Base-by-base conservation (phyloP, 1,140 invertebrate species). In the Drosophila jambulina region DNA sequence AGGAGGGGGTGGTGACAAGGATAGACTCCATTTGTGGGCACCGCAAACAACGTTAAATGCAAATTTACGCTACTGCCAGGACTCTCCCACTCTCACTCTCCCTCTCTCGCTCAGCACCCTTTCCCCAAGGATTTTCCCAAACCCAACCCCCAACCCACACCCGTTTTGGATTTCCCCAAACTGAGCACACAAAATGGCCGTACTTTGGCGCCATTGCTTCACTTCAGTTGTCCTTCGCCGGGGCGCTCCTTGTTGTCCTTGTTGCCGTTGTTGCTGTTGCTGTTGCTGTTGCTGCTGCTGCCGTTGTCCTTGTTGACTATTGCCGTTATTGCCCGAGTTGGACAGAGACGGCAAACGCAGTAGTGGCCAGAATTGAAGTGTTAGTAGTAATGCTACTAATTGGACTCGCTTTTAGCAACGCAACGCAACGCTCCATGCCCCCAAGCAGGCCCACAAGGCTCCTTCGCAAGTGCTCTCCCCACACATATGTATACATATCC, bases 381-480 rank as follows among this genome's bases (percentile, higher is more conserved):
- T 90, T 90, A 85, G 85, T 90, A 90, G 86, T 90, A 90, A 91
- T 90, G 85, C 85, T 90, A 90, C 85, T 90, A 90, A 90, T 90
- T 90, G 85, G 85, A 90, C 85, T 85, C 85, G 85, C 85, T 90
- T 90, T 88, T 88, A 90, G 85, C 85, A 80, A 75, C 4, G 17
- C 48, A 27, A 25, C 15, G 21, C 45, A 23, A 25, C 69, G 80
- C 74, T 75, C 75, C 84, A 67, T 81, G 67, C 56, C 69, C 70
- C 75, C 74, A 61, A 71, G 72, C 71, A 76, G 51, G 38, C 27
- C 61, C 51, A 58, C 51, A 70, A 58, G 70, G 67, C 77, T 84
- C 63, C 81, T 80, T 77, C 65, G 27, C 51, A 58, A 75, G 60
- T 62, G 56, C 79, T 67, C 21, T n/a, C 42, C 27, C 21, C 40